A percentile compares a stretch with the other conserved stretches of the same genome.
Evolutionary conservation across 53 echinoderm and acorn worm species (phyloP).

Genomic region (Paelopatides confundens): DNA sequence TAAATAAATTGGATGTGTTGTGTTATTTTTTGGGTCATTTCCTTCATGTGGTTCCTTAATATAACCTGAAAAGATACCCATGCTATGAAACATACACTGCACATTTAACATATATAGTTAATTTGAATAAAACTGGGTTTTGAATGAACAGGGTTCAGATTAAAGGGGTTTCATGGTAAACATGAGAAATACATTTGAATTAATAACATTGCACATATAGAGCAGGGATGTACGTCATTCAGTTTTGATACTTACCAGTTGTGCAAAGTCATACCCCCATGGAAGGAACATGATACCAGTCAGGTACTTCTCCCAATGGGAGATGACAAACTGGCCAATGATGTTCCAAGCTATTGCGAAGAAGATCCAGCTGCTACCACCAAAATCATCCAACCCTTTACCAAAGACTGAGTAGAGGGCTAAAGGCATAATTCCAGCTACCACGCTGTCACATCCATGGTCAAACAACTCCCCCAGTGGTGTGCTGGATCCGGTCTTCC

Average conservation of each 20-base stretch:
- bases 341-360: slow-evolving; percentile 74
- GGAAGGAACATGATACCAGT: slow-evolving; percentile 91
- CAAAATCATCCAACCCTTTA: slow-evolving; percentile 71
- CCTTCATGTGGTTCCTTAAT: too few species aligned
- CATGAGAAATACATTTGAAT: too few species aligned
- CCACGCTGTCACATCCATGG: slow-evolving; percentile 93
- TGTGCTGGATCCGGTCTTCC: slow-evolving; percentile 89
- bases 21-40: too few species aligned
- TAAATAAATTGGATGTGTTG: too few species aligned
- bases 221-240: too few species aligned
- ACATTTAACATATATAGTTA: too few species aligned
- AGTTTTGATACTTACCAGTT: slow-evolving; percentile 82
- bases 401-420: slow-evolving; percentile 88
- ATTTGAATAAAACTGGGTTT: too few species aligned
- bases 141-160: too few species aligned
- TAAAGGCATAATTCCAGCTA: slow-evolving; percentile 76
- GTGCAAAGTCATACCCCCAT: slow-evolving; percentile 97
- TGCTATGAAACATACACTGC: too few species aligned
- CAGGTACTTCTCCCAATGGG: slow-evolving; percentile 97
- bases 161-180: too few species aligned
- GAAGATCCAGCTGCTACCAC: slow-evolving; percentile 73
- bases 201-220: too few species aligned
- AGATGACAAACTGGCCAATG: slow-evolving; percentile 71
- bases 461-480: slow-evolving; percentile 97
- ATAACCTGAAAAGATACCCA: too few species aligned